Base-by-base conservation (phyloP, 2,113 vertebrate genomes). In the Elaphurus davidianus region DNA sequence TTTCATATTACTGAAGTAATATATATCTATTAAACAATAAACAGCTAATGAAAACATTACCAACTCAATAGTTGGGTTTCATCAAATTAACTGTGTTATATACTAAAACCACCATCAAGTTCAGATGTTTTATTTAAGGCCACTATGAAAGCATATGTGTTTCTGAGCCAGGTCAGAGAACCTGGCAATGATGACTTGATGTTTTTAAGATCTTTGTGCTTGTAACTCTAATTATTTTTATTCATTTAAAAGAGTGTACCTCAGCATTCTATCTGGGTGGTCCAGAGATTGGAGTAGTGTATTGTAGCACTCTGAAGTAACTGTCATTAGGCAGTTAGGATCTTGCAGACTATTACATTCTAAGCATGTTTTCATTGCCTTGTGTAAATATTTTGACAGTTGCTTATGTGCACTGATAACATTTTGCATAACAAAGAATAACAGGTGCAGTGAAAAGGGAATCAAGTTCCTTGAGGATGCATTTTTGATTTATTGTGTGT, bases 371-470 rank as follows among this genome's bases (percentile, higher is more conserved):
- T 96, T 60, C 86, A 64, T 91, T 94, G 54, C 60, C 30, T 0
- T 33, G 59, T 28, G 16, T 76, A 91, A 97, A 98, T 97, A 62
- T 96, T 97, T 82, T 97, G 97, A 97, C 23, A 97, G 78, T 79
- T 67, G 23, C 14, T 50, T 86, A 57, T 81, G 14, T 52, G 21
- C 85, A 96, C 23, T 59, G 64, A 43, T 50, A 83, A 82, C 7
- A 59, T 45, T 98, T 98, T 97, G 6, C 52, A 98, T 97, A 89
- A 98, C 57, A 96, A 90, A 64, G 2, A 95, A 21, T 81, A 67
- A 93, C 94, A 98, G 94, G 89, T 85, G 82, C 64, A 67, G 30
- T 4, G 9, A 96, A 64, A 85, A 83, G 33, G 60, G 36, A 93
- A 88, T 71, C 13, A 25, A 82, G 3, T 71, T 91, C 3, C 23